Evolutionary conservation across 1,140 invertebrate genomes (phyloP), one percentile per base, ranked within the genome.

Genomic region (Vanessa tameamea): DNA sequence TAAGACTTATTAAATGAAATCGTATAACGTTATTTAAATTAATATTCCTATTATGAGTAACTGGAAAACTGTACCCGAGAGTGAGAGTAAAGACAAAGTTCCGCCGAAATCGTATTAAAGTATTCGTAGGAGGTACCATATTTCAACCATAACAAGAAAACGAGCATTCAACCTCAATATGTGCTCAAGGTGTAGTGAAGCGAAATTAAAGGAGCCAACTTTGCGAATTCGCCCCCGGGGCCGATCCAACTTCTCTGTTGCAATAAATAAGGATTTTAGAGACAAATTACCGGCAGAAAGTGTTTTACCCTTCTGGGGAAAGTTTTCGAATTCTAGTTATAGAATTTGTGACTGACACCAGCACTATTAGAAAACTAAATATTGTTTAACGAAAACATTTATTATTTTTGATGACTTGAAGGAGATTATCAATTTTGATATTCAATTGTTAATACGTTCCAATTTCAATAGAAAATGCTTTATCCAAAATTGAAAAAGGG

Each of bases 191-290:
- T 90, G 87, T 88, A 85, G 53, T 89, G 87, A 82, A 88, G 87
- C 85, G 84, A 82, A 88, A 83, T 87, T 89, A 89, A 87, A 89
- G 86, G 83, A 86, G 83, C 85, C 81, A 89, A 91, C 80, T 90
- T 91, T 87, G 68, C 80, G 85, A 86, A 84, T 88, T 74, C 81
- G 80, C 88, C 86, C 87, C 80, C 84, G 88, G 84, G 87, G 82
- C 85, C 87, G 87, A 88, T 90, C 85, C 87, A 89, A 90, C 81
- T 88, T 89, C 87, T 83, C 83, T 84, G 83, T 89, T 88, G 88
- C 88, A 89, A 89, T 91, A 91, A 91, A 90, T 91, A 89, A 91
- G 88, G 88, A 91, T 91, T 90, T 91, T 90, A 88, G 85, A 88
- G 88, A 91, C 87, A 91, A 90, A 91, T 91, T 90, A 89, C 87